phyloP scores from a whole-genome alignment of 2,888 invertebrate species.

The Drosophila barbarae region DNA sequence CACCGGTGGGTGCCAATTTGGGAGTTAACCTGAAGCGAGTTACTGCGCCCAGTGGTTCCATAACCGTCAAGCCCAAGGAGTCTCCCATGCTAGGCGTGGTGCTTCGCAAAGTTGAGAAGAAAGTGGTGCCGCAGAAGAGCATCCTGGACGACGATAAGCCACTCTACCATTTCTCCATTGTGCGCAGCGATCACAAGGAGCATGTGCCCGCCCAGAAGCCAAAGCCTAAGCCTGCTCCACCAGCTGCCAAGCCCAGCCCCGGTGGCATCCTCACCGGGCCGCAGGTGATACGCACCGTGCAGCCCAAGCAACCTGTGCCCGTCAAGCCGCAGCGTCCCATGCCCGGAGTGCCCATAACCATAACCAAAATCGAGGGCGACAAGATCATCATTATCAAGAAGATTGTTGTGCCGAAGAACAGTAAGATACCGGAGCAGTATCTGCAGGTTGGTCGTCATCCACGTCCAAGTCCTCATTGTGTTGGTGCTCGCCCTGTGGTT shows the following conservation, averaged over 20 bases:
- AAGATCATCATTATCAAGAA: conserved; percentile 80
- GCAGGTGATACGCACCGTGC: conserved; percentile 57
- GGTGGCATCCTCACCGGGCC: conserved; percentile 77
- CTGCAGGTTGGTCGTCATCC: conserved; percentile 76
- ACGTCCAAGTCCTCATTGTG: conserved; percentile 28
- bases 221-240: conserved; percentile 72
- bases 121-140: conserved; percentile 77
- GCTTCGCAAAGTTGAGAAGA: conserved; percentile 78
- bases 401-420: conserved; percentile 79
- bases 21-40: conserved; percentile 78
- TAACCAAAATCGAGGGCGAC: conserved; percentile 80
- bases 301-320: conserved; percentile 39
- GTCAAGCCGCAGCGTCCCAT: conserved; percentile 68
- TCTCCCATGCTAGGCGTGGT: conserved; percentile 79
- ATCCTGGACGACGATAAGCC: conserved; percentile 79
- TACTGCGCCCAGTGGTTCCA: conserved; percentile 74
- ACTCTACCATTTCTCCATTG: conserved; percentile 78
- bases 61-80: conserved; percentile 76
- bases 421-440: conserved; percentile 79
- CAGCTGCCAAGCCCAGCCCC: conserved; percentile 65
- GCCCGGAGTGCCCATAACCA: conserved; percentile 78
- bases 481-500: conserved; percentile 28
- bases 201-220: conserved; percentile 64
- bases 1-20: conserved; percentile 77
- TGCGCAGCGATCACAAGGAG: conserved; percentile 76